These are phyloP conservation scores for Amblyraja radiata DNA, from an alignment of 2,797 vertebrate genomes.

Conservation along the genomic window DNA sequence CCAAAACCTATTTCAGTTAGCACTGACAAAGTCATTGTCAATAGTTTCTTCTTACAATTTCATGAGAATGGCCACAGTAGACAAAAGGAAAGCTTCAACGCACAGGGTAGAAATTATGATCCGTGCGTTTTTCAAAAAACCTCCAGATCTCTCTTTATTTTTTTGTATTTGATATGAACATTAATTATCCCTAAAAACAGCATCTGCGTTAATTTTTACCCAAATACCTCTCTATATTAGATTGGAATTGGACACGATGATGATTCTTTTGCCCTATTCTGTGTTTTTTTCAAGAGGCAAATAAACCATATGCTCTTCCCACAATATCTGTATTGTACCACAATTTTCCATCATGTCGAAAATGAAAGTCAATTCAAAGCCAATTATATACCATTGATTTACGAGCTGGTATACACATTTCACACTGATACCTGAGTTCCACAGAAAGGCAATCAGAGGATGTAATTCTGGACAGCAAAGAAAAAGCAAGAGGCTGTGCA, in stretches of 20 bases:
- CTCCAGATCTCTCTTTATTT: neutral
- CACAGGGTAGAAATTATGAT: slow-evolving; percentile 1
- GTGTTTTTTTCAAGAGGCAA: neutral
- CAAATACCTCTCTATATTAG: neutral
- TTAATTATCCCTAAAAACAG: neutral
- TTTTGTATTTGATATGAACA: neutral
- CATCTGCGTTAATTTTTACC: neutral
- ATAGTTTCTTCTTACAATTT: neutral
- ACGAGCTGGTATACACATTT: neutral
- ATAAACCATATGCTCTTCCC: neutral
- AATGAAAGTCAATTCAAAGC: neutral
- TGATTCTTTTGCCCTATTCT: neutral
- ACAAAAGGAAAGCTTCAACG: neutral
- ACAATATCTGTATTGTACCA: neutral
- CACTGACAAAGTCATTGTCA: neutral
- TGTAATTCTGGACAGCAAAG: neutral
- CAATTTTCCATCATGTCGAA: slow-evolving; percentile 12
- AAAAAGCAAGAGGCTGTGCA: neutral
- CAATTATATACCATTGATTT: neutral
- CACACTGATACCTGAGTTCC: neutral
- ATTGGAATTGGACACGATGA: neutral
- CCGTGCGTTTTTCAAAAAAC: neutral
- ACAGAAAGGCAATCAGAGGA: neutral
- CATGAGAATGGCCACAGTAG: neutral
- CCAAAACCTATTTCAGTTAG: neutral